Base-by-base conservation (phyloP, 2,113 vertebrate species). In the Xenopus laevis region DNA sequence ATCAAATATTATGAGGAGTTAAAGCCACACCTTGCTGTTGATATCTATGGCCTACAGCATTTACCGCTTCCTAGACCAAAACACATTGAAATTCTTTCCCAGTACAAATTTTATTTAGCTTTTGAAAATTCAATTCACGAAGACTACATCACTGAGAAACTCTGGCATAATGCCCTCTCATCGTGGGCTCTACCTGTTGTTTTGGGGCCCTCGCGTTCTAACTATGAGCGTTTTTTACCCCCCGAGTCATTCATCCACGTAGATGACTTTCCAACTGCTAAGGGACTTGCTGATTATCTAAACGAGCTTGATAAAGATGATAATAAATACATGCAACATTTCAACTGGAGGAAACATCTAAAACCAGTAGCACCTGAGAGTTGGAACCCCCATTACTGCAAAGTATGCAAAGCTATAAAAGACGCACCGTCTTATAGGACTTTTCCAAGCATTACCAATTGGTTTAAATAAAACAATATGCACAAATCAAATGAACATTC, bases 81-180 rank as follows among this genome's bases (percentile, higher is more conserved):
- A 8, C 74, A 79, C 21, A 10, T 45, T 0, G 0, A 68, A 21
- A 73, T 12, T 0, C 0, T 91, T 1, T 79, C 84, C 62, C 87
- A 78, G 2, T 92, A 93, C 67, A 80, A 71, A 4, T 95, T 95
- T 21, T 74, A 93, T 81, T 71, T 95, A 72, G 90, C 93, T 2
- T 94, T 95, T 0, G 92, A 95, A 84, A 95, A 94, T 83, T 92
- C 92, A 0, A 15, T 67, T 65, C 83, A 90, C 0, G 81, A 60
- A 0, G 92, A 92, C 77, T 94, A 91, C 79, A 91, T 93, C 79
- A 90, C 86, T 0, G 91, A 93, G 86, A 94, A 94, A 79, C 79
- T 91, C 8, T 93, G 91, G 91, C 40, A 13, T 44, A 94, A 93
- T 0, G 86, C 91, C 0, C 67, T 92, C 71, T 65, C 67, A 13